Conservation (phyloP, 2,113 vertebrate genomes). For the Pycnonotus jocosus region DNA sequence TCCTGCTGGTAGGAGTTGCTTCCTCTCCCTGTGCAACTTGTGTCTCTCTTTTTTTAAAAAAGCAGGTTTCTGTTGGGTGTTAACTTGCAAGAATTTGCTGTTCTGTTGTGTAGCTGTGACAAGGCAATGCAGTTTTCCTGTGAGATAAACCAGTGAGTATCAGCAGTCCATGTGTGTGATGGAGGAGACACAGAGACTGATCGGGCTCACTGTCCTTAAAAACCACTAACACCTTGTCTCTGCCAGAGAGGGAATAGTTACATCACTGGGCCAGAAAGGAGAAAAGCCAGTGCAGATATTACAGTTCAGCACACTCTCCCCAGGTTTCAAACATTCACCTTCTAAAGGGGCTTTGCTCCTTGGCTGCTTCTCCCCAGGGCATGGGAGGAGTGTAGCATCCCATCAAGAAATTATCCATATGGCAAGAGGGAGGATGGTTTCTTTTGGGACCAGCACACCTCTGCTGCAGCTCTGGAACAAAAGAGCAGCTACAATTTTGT, state of each 20-base stretch:
- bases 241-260: background rate
- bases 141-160: background rate
- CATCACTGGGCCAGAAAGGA: background rate
- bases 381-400: rapidly evolving
- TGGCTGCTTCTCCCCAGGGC: background rate
- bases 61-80: background rate
- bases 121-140: background rate
- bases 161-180: background rate
- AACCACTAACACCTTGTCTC: background rate
- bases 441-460: background rate
- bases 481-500: background rate
- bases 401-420: background rate
- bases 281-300: background rate
- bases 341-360: background rate
- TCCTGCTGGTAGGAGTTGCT: background rate
- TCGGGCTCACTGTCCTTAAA: background rate
- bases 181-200: background rate
- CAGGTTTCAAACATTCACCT: background rate
- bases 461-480: background rate
- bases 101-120: background rate
- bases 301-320: background rate
- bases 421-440: background rate
- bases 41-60: background rate
- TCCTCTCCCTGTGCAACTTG: background rate
- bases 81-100: background rate